Conservation (phyloP, 2,113 vertebrate genomes). For the Falcunculus frontatus region DNA sequence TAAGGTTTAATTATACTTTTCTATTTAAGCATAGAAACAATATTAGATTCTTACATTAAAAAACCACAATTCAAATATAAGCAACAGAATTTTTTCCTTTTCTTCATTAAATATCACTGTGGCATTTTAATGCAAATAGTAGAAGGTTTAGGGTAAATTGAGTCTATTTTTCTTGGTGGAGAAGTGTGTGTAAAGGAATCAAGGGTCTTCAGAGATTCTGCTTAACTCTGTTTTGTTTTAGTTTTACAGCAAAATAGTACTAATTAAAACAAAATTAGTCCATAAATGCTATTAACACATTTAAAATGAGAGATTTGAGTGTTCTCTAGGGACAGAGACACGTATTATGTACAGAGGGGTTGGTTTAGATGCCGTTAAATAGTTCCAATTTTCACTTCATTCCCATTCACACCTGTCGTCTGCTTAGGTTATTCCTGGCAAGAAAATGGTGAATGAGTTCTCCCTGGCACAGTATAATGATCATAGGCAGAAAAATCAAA, state of each 20-base stretch:
- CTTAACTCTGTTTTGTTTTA: background rate
- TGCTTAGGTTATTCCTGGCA: background rate
- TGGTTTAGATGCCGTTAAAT: constrained; percentile 6
- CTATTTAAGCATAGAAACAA: background rate
- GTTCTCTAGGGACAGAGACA: background rate
- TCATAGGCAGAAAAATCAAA: background rate
- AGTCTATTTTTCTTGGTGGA: background rate
- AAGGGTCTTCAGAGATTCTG: background rate
- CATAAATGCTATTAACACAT: background rate
- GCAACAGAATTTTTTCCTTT: background rate
- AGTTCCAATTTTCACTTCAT: background rate
- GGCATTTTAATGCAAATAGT: background rate
- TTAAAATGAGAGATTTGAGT: background rate
- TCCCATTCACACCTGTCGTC: background rate
- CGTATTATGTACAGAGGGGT: background rate
- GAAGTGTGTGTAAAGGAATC: background rate
- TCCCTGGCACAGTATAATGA: background rate
- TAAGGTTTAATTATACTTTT: background rate
- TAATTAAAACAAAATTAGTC: constrained; percentile 1
- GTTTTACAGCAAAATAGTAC: background rate
- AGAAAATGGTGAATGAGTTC: background rate
- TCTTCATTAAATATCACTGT: background rate
- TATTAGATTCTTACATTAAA: background rate
- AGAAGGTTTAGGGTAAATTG: background rate
- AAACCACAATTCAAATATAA: background rate